Conservation (phyloP, 2,113 vertebrate species). For the Polypterus bichir region DNA sequence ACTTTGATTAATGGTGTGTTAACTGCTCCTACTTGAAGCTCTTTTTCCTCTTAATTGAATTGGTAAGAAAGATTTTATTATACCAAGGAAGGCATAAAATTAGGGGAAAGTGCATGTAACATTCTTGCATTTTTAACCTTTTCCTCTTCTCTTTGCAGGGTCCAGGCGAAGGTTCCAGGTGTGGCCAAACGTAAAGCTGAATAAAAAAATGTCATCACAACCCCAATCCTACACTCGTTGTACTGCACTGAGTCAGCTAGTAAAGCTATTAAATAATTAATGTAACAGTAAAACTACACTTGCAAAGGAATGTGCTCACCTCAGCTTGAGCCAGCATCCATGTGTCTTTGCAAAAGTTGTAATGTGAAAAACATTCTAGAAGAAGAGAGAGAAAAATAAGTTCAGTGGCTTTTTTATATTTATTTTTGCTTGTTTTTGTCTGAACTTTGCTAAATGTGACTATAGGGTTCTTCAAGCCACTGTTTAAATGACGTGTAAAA, state of each 20-base stretch:
- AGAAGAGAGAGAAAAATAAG: no score
- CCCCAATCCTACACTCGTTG: constrained; percentile 13
- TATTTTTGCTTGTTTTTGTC: no score
- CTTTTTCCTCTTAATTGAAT: no score
- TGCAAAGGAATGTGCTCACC: constrained; percentile 24
- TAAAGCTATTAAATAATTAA: constrained; percentile 47
- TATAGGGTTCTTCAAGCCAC: no score
- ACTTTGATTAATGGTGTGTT: no score
- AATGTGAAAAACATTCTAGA: not conserved
- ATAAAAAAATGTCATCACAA: constrained; percentile 34
- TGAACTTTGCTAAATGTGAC: no score
- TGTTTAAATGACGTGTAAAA: no score
- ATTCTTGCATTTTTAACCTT: not conserved
- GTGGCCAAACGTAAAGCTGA: constrained; percentile 69
- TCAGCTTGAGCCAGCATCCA: not conserved
- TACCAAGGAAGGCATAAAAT: no score
- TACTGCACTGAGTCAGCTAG: constrained; percentile 48
- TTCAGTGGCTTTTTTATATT: no score
- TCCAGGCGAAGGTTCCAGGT: constrained; percentile 77
- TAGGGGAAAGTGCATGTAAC: no score
- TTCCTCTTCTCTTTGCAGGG: constrained; percentile 34
- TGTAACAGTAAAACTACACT: constrained; percentile 45
- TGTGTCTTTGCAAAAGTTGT: not conserved
- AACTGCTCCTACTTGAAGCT: no score
- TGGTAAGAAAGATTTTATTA: no score